phyloP scores from a whole-genome alignment of 1,140 invertebrate species.

The Aphaenogaster ashmeadi region DNA sequence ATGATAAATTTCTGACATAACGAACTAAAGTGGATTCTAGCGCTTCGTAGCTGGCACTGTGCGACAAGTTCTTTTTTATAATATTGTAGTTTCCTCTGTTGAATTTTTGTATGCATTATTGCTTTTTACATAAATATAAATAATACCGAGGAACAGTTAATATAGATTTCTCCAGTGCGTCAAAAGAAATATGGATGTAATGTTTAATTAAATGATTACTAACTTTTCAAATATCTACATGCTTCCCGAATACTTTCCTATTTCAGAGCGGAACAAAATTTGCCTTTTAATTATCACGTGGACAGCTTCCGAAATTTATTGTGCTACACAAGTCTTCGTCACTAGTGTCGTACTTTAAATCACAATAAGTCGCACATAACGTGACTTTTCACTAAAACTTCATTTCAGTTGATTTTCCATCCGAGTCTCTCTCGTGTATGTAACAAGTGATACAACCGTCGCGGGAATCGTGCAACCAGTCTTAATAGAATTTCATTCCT shows the following conservation, averaged over 20 bases:
- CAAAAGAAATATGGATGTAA: not conserved
- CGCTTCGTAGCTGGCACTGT: not conserved
- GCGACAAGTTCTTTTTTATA: not conserved
- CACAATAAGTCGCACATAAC: not conserved
- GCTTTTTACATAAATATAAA: conserved; percentile 10
- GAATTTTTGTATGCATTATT: not conserved
- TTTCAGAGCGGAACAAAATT: not conserved
- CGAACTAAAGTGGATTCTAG: conserved; percentile 22
- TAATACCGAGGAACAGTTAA: not conserved
- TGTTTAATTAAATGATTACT: not conserved
- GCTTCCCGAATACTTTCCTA: not conserved
- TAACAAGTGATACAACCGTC: conserved; percentile 25
- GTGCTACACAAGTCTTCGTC: not conserved
- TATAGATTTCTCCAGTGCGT: too few relatives aligned
- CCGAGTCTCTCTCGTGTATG: not conserved
- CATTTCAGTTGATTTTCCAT: conserved; percentile 30
- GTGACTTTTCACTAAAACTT: conserved; percentile 5
- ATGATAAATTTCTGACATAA: conserved; percentile 44
- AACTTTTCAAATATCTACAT: not conserved
- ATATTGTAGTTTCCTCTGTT: not conserved
- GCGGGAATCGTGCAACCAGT: conserved; percentile 28
- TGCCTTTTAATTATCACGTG: not conserved
- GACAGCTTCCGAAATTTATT: not conserved
- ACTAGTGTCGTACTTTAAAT: not conserved
- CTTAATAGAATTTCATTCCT: conserved; percentile 39